These are phyloP conservation scores for Tuta absoluta DNA, from an alignment of 2,888 invertebrate species.

Conservation along the genomic window DNA sequence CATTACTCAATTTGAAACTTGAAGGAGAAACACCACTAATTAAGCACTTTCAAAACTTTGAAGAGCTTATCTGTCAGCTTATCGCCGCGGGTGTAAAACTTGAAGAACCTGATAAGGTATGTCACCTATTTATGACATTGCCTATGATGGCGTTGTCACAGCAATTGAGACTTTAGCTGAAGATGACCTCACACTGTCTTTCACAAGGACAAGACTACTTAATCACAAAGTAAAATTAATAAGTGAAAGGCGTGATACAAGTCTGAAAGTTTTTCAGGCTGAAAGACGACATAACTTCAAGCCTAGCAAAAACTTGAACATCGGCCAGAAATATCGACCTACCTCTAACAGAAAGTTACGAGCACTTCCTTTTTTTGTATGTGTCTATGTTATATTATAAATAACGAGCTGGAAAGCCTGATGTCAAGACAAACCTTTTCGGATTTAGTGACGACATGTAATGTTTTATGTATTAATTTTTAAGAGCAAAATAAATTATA, in stretches of 20 bases:
- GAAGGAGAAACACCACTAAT: conserved; percentile 34
- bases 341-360: not conserved
- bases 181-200: conserved; percentile 47
- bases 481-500: no score
- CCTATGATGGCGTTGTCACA: conserved; percentile 51
- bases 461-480: no score
- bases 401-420: no score
- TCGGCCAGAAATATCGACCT: not conserved
- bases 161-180: conserved; percentile 51
- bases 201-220: conserved; percentile 48
- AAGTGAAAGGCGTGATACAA: no score
- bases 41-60: no score
- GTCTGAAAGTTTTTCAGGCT: no score
- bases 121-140: conserved; percentile 49
- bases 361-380: no score
- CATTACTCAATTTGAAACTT: conserved; percentile 33
- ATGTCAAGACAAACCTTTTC: no score
- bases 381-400: no score
- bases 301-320: no score
- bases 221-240: conserved; percentile 41
- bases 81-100: conserved; percentile 48
- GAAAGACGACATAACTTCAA: no score
- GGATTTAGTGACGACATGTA: no score
- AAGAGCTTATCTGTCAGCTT: conserved; percentile 49
- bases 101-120: conserved; percentile 51